Conservation (phyloP, 37 sponge, comb jelly and placozoan species). For the Hormiphora californensis region DNA sequence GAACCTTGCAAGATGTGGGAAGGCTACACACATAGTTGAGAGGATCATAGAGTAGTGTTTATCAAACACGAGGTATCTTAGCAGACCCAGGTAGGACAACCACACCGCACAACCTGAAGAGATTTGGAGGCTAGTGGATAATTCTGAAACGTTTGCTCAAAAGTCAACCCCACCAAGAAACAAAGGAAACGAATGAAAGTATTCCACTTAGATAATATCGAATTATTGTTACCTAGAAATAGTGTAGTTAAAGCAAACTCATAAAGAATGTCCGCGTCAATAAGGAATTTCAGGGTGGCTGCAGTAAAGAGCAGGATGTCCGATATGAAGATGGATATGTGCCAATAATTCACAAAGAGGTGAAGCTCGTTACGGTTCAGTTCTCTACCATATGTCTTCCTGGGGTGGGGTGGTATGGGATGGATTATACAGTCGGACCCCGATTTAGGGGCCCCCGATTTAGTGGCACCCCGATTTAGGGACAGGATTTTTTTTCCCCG, state of each 20-base stretch:
- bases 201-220: not conserved
- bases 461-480: no score
- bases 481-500: no score
- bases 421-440: no score
- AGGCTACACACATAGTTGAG: conserved; percentile 10
- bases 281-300: not conserved
- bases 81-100: conserved; percentile 34
- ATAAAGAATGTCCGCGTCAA: not conserved
- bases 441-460: no score
- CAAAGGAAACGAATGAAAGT: not conserved
- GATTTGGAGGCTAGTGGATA: not conserved
- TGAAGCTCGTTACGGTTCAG: not conserved
- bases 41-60: conserved; percentile 22
- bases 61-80: not conserved
- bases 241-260: conserved; percentile 12
- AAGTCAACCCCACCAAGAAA: not conserved
- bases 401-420: not conserved
- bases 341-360: conserved; percentile 33
- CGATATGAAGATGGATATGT: not conserved
- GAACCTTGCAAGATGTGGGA: conserved; percentile 37
- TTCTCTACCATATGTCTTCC: not conserved
- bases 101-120: conserved; percentile 18
- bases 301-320: not conserved
- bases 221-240: not conserved
- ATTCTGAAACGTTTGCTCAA: not conserved